Evolutionary conservation across 2,113 vertebrate genomes (phyloP).

Genomic region (Oreocharis arfaki): DNA sequence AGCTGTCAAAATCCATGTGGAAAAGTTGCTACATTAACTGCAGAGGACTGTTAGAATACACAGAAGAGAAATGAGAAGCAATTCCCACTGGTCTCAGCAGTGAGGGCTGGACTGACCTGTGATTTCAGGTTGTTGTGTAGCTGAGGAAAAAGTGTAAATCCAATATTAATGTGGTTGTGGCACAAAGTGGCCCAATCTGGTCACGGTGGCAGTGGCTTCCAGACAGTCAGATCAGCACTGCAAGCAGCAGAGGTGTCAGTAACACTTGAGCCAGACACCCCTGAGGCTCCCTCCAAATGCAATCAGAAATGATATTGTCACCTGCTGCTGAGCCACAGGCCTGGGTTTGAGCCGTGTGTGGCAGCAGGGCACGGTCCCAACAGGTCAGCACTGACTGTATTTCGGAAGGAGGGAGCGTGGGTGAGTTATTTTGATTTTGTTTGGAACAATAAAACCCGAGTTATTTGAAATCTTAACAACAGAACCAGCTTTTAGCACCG

Average conservation of each 20-base stretch:
- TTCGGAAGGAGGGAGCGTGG: slow-evolving; percentile 17
- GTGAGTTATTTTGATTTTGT: slow-evolving; percentile 53
- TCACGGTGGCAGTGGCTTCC: neutral
- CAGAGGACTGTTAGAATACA: neutral
- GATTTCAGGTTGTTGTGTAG: neutral
- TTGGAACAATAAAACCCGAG: slow-evolving; percentile 51
- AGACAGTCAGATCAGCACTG: neutral
- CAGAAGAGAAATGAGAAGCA: neutral
- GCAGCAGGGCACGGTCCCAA: neutral
- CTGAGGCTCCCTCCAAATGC: neutral
- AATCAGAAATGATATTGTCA: neutral
- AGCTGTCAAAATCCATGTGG: neutral
- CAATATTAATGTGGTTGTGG: neutral
- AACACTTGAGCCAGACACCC: neutral
- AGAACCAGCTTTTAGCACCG: slow-evolving; percentile 44
- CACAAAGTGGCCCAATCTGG: neutral
- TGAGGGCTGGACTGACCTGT: neutral
- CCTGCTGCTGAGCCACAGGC: neutral
- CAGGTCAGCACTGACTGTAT: neutral
- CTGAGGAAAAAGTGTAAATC: neutral
- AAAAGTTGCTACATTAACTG: neutral
- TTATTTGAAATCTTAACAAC: slow-evolving; percentile 45
- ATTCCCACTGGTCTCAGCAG: neutral
- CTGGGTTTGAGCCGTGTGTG: neutral
- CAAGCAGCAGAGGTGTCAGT: neutral